These are phyloP conservation scores for Oxyura jamaicensis DNA, from an alignment of 2,113 vertebrate genomes.

Conservation along the genomic window DNA sequence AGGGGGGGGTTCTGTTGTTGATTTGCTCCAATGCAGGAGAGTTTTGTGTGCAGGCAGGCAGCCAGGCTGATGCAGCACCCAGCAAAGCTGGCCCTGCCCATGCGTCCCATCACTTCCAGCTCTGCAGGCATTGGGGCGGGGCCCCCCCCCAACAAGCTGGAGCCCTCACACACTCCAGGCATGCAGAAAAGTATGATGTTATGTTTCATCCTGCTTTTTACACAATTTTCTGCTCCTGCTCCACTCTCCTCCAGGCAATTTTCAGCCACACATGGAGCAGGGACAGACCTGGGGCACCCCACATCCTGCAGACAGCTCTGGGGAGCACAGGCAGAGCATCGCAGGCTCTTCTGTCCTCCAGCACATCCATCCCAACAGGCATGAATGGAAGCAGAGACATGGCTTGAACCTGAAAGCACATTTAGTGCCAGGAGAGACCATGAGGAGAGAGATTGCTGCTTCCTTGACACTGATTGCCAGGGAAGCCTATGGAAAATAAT, in stretches of 20 bases:
- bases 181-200: background rate
- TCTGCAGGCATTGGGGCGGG: background rate
- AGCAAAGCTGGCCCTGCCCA: background rate
- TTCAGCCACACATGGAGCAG: accelerated
- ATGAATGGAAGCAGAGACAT: accelerated
- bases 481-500: background rate
- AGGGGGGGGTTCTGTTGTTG: background rate
- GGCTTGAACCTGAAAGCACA: background rate
- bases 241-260: background rate
- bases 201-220: background rate
- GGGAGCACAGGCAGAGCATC: background rate
- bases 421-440: background rate
- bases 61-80: background rate
- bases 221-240: background rate
- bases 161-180: background rate
- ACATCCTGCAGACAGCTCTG: accelerated
- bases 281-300: background rate
- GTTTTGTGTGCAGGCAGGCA: background rate
- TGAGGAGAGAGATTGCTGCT: background rate
- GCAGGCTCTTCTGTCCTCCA: background rate
- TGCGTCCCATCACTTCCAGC: background rate
- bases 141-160: background rate
- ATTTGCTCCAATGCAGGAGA: background rate
- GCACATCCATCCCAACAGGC: background rate
- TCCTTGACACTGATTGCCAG: background rate